Evolutionary conservation across 2,113 vertebrate species (phyloP).

Genomic region (Pholis gunnellus): DNA sequence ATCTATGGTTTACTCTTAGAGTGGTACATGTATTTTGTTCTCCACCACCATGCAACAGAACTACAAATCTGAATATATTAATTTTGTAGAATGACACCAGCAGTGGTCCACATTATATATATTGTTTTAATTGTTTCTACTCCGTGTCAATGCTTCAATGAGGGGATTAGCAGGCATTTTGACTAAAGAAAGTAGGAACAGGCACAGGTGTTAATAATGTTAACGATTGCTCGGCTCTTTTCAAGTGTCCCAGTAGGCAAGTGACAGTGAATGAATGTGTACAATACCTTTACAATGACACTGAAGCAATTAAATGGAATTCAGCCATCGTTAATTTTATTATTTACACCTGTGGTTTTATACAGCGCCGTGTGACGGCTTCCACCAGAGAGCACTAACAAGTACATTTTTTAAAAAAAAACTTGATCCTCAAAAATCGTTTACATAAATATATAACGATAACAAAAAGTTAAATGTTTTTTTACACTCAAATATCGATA

Average conservation of each 20-base stretch:
- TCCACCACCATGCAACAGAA: not conserved
- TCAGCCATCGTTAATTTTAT: not conserved
- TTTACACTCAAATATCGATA: not conserved
- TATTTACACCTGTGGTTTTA: not conserved
- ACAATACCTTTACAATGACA: not conserved
- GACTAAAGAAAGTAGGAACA: not conserved
- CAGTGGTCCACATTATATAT: not conserved
- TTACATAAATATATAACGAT: not conserved
- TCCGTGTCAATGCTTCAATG: not conserved
- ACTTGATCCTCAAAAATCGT: not conserved
- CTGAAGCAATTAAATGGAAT: not conserved
- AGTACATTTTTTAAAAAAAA: no score
- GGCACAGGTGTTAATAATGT: constrained; percentile 4
- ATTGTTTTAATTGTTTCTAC: not conserved
- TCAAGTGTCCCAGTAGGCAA: not conserved
- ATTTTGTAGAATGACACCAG: not conserved
- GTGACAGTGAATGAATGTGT: not conserved
- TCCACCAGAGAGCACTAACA: not conserved
- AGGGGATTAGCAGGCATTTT: not conserved
- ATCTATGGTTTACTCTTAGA: not conserved
- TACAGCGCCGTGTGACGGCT: not conserved
- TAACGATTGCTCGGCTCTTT: not conserved
- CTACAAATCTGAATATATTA: not conserved
- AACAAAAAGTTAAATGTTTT: not conserved
- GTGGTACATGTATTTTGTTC: not conserved